These are phyloP conservation scores for Charina bottae DNA, from an alignment of 2,113 vertebrate genomes.

Conservation along the genomic window DNA sequence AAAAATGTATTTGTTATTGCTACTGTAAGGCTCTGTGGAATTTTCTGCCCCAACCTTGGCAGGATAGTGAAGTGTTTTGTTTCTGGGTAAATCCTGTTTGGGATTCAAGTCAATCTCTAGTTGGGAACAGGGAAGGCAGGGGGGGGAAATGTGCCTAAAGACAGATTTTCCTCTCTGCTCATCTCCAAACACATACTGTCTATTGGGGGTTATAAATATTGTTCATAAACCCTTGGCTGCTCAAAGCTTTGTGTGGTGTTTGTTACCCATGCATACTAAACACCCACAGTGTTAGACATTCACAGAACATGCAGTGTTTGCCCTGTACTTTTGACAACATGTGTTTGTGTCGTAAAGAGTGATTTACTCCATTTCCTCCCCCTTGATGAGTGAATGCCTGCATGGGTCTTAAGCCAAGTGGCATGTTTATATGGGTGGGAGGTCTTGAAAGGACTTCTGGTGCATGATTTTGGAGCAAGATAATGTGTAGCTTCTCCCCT, in stretches of 20 bases:
- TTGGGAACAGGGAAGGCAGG: neutral
- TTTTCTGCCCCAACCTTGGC: neutral
- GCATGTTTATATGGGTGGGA: neutral
- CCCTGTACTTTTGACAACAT: neutral
- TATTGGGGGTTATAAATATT: neutral
- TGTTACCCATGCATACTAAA: neutral
- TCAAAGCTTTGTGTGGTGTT: neutral
- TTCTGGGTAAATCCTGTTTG: neutral
- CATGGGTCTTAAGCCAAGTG: neutral
- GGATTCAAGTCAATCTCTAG: neutral
- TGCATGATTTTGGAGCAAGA: neutral
- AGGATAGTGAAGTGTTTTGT: neutral
- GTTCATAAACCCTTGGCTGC: neutral
- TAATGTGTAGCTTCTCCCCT: neutral
- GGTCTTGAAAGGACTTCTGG: neutral
- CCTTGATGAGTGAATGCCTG: neutral
- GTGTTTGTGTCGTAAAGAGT: neutral
- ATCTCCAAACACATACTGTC: neutral
- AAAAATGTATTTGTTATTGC: neutral
- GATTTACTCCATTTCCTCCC: neutral
- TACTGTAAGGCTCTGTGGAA: conserved; percentile 7
- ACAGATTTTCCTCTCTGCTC: neutral
- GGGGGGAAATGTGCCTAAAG: neutral
- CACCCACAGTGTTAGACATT: neutral
- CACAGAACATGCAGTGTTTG: neutral